Evolutionary conservation across 1,140 invertebrate genomes (phyloP).

Genomic region (Pseudomyrmex dendroicus): DNA sequence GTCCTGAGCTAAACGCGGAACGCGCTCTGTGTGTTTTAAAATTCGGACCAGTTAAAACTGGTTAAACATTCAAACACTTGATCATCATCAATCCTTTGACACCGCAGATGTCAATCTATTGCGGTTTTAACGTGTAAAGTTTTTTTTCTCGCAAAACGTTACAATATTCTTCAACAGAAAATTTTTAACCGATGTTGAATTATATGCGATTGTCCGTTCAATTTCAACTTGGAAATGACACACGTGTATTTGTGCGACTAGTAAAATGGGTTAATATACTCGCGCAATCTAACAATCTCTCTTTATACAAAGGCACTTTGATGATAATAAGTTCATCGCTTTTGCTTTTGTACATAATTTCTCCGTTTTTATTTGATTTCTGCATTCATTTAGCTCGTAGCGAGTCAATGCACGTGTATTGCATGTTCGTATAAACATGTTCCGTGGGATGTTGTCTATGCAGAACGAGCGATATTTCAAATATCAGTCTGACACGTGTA

Average conservation of each 20-base stretch:
- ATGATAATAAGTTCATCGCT: neutral
- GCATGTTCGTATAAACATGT: neutral
- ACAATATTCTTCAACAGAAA: neutral
- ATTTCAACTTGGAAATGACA: neutral
- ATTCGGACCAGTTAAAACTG: conserved; percentile 18
- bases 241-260: neutral
- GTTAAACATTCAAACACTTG: conserved; percentile 4
- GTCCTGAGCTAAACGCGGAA: neutral
- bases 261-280: neutral
- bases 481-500: conserved; percentile 30
- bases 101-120: conserved; percentile 16
- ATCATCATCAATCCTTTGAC: neutral
- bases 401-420: neutral
- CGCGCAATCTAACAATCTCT: neutral
- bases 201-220: neutral
- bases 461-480: conserved; percentile 6
- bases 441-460: neutral
- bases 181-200: neutral
- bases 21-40: neutral
- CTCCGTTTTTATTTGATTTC: neutral
- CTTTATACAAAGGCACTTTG: neutral
- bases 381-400: neutral
- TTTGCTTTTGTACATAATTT: neutral
- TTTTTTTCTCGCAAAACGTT: neutral
- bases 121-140: neutral